Evolutionary conservation across 2,888 invertebrate genomes (phyloP), one percentile per base, ranked within the genome.

Genomic region (Napeogenes sylphis): DNA sequence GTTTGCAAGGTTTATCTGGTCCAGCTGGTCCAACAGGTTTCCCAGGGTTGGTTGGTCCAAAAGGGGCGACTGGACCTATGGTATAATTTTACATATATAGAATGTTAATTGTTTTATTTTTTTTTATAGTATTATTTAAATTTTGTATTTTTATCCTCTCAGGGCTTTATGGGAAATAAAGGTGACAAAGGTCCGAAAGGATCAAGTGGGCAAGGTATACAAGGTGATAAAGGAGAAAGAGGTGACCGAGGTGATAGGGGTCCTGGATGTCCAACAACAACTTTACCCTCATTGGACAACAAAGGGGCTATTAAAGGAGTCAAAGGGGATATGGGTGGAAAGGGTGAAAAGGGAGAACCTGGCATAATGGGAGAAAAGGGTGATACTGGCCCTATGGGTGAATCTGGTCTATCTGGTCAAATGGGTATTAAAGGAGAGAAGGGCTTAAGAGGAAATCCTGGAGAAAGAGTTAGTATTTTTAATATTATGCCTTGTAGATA

Each of bases 381-480:
- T 63, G 94, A 94, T 65, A 88, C 91, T 4, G 97, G 97, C 33
- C 83, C 88, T 0, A 91, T 92, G 68, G 97, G 97, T 60, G 93
- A 93, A 71, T 91, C 93, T 71, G 97, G 97, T 54, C 78, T 91
- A 61, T 81, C 92, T 13, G 96, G 96, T 54, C 80, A 82, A 63
- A 70, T 84, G 58, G 96, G 96, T 58, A 84, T 90, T 70, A 95
- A 95, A 80, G 98, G 98, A 73, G 98, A 98, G 87, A 98, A 98
- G 76, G 98, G 98, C 70, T 87, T 97, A 69, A 93, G 94, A 54
- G 97, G 97, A 70, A 92, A 94, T 61, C 94, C 96, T 42, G 97
- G 97, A 66, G 93, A 93, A 72, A 92, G 95, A 82, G 97, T 97
- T 92, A 90, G 83, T 78, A 46, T 63, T 35, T 10, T 55, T 45